These are phyloP conservation scores for Callithrix jacchus DNA, from an alignment of 2,113 vertebrate genomes.

Conservation along the genomic window DNA sequence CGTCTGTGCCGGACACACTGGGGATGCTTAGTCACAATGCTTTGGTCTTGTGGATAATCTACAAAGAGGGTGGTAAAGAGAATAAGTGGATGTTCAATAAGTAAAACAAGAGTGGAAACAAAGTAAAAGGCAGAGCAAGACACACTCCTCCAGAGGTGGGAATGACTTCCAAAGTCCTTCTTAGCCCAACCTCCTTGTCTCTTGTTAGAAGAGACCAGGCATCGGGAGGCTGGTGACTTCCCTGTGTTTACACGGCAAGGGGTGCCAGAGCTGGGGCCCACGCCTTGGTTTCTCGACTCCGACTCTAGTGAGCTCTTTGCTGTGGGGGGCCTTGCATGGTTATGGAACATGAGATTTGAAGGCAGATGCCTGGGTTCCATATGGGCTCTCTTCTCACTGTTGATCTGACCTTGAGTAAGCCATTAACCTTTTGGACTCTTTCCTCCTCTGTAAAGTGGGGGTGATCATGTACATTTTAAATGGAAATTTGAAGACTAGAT, in stretches of 20 bases:
- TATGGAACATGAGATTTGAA: not conserved
- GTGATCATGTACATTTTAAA: not conserved
- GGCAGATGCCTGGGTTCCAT: not conserved
- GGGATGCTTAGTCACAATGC: not conserved
- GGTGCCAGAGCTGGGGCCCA: not conserved
- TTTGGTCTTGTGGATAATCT: not conserved
- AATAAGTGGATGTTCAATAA: not conserved
- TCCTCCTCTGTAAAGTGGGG: not conserved
- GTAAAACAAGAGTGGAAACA: not conserved
- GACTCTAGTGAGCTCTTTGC: not conserved
- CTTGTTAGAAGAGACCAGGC: not conserved
- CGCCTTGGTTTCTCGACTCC: not conserved
- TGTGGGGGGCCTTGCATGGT: not conserved
- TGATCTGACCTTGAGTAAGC: not conserved
- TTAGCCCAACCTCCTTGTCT: not conserved
- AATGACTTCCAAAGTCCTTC: not conserved
- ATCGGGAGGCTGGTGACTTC: not conserved
- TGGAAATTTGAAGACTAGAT: not conserved
- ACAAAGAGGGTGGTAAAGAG: not conserved
- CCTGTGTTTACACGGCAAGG: rapidly evolving
- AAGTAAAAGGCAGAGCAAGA: not conserved
- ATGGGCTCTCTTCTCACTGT: not conserved
- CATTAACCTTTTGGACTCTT: not conserved
- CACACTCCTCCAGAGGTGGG: not conserved
- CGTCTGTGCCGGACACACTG: not conserved